Conservation (phyloP, 37 sponge, comb jelly and placozoan genomes). For the Geodia barretti region DNA sequence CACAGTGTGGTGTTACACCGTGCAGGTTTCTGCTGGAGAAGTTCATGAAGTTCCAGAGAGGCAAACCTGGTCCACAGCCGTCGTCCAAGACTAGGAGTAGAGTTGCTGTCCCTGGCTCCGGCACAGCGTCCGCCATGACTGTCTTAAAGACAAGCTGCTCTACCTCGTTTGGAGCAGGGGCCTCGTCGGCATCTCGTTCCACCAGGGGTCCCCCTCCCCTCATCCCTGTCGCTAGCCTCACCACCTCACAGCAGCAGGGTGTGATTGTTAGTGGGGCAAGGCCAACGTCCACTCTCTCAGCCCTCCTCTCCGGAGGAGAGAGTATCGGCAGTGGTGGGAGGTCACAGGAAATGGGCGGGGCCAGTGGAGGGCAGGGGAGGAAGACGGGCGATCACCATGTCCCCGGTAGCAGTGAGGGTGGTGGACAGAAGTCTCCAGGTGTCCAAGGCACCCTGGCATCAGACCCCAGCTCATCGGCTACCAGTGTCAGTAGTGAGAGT, state of each 20-base stretch:
- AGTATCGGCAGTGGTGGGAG: too few species aligned
- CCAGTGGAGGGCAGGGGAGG: too few species aligned
- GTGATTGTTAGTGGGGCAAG: too few species aligned
- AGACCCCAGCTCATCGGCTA: not conserved
- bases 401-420: too few species aligned
- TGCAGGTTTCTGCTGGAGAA: constrained; percentile 48
- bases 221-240: not conserved
- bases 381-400: too few species aligned
- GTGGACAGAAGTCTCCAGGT: too few species aligned
- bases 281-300: too few species aligned
- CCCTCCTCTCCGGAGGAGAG: too few species aligned
- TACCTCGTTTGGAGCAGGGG: not conserved
- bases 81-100: not conserved
- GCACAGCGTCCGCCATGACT: not conserved
- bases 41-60: constrained; percentile 37
- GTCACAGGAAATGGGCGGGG: too few species aligned
- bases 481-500: too few species aligned
- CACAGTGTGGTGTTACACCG: too few species aligned
- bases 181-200: not conserved
- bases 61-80: not conserved
- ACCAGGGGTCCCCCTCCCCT: constrained; percentile 10
- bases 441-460: not conserved
- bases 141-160: not conserved
- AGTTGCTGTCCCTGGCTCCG: not conserved
- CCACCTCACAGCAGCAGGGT: too few species aligned